phyloP scores from a whole-genome alignment of 2,888 invertebrate genomes.

The Brachyopa scutellaris region DNA sequence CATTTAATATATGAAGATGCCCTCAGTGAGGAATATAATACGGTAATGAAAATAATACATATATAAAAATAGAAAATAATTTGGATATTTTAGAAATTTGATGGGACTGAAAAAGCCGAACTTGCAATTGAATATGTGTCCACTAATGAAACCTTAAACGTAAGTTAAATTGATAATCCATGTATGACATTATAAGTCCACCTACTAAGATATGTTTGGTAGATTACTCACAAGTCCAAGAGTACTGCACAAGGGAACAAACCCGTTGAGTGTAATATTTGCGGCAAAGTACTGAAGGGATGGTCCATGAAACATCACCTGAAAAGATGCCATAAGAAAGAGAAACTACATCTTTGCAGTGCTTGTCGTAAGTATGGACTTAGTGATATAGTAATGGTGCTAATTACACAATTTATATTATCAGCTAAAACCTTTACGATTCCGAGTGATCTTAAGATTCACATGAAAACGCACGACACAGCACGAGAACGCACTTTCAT shows the following conservation, averaged over 20 bases:
- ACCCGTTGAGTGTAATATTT: constrained; percentile 37
- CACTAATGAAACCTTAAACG: neutral
- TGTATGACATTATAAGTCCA: neutral
- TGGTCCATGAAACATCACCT: constrained; percentile 57
- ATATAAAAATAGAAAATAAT: too few relatives aligned
- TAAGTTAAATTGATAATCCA: neutral
- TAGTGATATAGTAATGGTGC: too few relatives aligned
- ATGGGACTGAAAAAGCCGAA: neutral
- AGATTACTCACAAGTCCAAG: neutral
- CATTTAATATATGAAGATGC: neutral
- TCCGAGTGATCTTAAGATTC: constrained; percentile 48
- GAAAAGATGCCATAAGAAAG: constrained; percentile 45
- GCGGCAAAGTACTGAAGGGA: constrained; percentile 48
- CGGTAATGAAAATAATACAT: neutral
- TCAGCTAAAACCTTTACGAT: constrained; percentile 59
- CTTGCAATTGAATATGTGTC: neutral
- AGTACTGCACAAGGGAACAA: neutral
- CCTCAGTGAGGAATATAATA: neutral
- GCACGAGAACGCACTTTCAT: constrained; percentile 33
- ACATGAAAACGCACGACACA: constrained; percentile 53
- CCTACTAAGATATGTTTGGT: neutral
- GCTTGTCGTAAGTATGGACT: constrained; percentile 62
- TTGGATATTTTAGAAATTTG: constrained; percentile 2
- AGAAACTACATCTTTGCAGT: constrained; percentile 50
- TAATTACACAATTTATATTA: too few relatives aligned